phyloP scores from a whole-genome alignment of 2,113 vertebrate genomes.

The Embiotoca jacksoni region DNA sequence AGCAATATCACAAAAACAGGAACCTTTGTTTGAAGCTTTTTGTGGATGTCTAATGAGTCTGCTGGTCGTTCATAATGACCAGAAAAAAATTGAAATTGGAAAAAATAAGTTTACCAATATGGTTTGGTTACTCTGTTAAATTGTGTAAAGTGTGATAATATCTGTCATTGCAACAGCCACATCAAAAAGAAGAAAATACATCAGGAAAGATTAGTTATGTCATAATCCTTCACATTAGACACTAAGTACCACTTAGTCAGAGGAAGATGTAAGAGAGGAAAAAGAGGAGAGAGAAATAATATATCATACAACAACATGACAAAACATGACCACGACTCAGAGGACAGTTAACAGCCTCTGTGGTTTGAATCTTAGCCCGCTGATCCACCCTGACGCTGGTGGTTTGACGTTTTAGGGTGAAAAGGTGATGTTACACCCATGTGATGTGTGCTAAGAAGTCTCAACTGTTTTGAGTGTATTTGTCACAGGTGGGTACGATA shows the following conservation, averaged over 20 bases:
- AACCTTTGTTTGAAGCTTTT: neutral
- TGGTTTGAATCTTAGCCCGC: conserved; percentile 8
- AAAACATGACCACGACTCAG: conserved; percentile 23
- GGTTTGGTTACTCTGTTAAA: too few relatives aligned
- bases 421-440: conserved; percentile 28
- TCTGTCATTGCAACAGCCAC: neutral
- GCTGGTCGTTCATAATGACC: neutral
- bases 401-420: conserved; percentile 45
- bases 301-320: conserved; percentile 1
- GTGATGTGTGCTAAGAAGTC: neutral
- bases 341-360: conserved; percentile 11
- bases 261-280: neutral
- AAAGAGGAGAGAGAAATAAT: neutral
- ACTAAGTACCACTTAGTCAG: neutral
- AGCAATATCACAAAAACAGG: too few relatives aligned
- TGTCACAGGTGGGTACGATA: neutral
- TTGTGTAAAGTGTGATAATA: too few relatives aligned
- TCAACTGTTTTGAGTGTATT: neutral
- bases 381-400: neutral
- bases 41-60: conserved; percentile 5
- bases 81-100: too few relatives aligned
- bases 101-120: too few relatives aligned
- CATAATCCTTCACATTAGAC: neutral
- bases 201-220: conserved; percentile 1
- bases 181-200: neutral